phyloP scores from a whole-genome alignment of 2,113 vertebrate species.

The Macrotis lagotis region DNA sequence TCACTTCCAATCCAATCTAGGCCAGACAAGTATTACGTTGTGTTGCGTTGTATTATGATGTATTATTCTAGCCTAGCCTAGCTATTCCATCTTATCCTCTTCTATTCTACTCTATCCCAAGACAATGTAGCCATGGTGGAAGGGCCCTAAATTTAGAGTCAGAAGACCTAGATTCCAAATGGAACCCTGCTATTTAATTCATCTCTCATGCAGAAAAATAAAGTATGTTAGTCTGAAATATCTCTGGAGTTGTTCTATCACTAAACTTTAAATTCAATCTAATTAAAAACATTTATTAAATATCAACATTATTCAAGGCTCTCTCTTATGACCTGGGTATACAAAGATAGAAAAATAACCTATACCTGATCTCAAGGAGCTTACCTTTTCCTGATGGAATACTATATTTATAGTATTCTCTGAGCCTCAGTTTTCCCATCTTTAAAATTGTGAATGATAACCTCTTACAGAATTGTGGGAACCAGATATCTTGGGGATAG shows the following conservation, averaged over 20 bases:
- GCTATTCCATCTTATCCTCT: not conserved
- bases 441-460: not conserved
- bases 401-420: not conserved
- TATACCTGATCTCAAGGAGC: not conserved
- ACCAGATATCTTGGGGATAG: not conserved
- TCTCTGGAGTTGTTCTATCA: not conserved
- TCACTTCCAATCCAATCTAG: not conserved
- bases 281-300: not conserved
- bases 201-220: not conserved
- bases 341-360: not conserved
- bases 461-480: not conserved
- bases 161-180: not conserved
- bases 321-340: not conserved
- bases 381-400: not conserved
- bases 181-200: not conserved
- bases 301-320: not conserved
- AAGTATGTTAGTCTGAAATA: not conserved
- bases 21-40: too few species aligned
- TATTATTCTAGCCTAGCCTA: too few species aligned
- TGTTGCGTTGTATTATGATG: too few species aligned
- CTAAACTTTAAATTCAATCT: not conserved
- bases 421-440: not conserved
- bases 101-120: not conserved
- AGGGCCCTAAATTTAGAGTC: not conserved
- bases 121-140: not conserved